Conservation (phyloP, 2,888 invertebrate genomes). For the Nebria salina region DNA sequence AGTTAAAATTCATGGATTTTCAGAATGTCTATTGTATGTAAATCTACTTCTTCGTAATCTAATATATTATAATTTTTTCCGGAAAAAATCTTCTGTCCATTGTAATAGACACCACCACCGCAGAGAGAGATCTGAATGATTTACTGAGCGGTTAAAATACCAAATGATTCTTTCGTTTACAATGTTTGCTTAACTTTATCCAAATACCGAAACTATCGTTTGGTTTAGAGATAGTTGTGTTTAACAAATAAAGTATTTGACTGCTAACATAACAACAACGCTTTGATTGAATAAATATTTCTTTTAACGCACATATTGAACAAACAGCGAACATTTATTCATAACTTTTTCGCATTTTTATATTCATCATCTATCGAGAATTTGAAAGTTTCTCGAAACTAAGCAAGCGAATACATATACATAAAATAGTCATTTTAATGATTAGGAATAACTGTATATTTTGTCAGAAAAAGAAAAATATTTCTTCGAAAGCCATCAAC, state of each 20-base stretch:
- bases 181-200: background rate
- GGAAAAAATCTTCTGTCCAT: background rate
- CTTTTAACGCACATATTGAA: too few species aligned
- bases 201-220: background rate
- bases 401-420: too few species aligned
- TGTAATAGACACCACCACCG: background rate
- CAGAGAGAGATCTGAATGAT: background rate
- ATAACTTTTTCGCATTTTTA: too few species aligned
- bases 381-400: too few species aligned
- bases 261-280: background rate
- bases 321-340: too few species aligned
- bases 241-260: background rate
- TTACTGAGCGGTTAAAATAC: background rate
- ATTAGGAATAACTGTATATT: too few species aligned
- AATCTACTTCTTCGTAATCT: background rate
- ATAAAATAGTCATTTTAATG: too few species aligned
- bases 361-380: too few species aligned
- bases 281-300: background rate
- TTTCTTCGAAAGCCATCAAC: too few species aligned
- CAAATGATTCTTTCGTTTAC: background rate
- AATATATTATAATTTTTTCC: constrained; percentile 1
- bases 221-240: background rate
- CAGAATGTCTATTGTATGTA: background rate
- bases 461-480: too few species aligned
- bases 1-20: background rate